These are phyloP conservation scores for Metellina segmentata DNA, from an alignment of 2,888 invertebrate species.

Conservation along the genomic window DNA sequence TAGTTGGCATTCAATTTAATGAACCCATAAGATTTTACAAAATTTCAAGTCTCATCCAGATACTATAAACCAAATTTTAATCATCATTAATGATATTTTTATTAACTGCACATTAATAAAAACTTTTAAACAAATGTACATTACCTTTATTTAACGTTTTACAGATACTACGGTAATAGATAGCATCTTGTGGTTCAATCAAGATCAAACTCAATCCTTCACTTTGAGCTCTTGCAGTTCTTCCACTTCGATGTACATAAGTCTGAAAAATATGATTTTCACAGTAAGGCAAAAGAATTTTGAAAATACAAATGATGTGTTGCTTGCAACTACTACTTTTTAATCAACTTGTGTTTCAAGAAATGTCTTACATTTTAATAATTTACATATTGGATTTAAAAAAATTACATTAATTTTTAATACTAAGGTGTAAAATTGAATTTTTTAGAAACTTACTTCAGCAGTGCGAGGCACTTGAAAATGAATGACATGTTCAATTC, in stretches of 20 bases:
- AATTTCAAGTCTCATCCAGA: no score
- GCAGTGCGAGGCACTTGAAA: constrained; percentile 97
- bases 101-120: not conserved
- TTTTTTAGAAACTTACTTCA: constrained; percentile 84
- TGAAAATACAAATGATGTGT: no score
- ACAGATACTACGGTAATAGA: constrained; percentile 89
- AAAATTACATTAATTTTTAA: no score
- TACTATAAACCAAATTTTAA: not conserved
- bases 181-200: constrained; percentile 93
- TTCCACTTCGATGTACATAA: constrained; percentile 97
- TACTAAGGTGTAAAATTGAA: not conserved
- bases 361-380: no score
- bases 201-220: constrained; percentile 95
- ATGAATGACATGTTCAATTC: constrained; percentile 96
- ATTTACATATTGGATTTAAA: no score
- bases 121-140: constrained; percentile 77
- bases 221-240: constrained; percentile 94
- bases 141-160: constrained; percentile 91
- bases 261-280: constrained; percentile 83
- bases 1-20: no score
- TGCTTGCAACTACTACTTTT: no score
- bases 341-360: no score
- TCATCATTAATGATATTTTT: not conserved
- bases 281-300: no score
- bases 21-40: no score